Evolutionary conservation across 2,888 invertebrate species (phyloP).

Genomic region (Apocheima hispidaria): DNA sequence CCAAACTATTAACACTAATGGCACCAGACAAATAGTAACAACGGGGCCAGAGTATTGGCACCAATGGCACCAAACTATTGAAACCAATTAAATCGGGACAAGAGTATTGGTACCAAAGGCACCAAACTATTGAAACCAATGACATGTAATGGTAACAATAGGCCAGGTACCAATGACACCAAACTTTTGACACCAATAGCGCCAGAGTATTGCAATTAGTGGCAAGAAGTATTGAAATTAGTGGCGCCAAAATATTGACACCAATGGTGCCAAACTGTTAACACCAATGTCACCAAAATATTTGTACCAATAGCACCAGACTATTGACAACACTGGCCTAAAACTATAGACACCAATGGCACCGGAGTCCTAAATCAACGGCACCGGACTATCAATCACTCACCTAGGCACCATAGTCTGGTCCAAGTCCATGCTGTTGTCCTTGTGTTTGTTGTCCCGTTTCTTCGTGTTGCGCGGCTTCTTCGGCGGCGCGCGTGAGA

Average conservation of each 20-base stretch:
- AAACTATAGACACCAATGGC: neutral
- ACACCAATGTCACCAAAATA: neutral
- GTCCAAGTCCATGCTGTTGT: constrained; percentile 56
- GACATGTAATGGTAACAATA: no score
- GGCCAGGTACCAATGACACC: neutral
- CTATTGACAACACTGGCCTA: neutral
- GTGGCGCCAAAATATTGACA: neutral
- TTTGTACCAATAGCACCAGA: neutral
- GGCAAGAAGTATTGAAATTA: no score
- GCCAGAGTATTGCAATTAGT: no score
- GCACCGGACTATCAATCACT: constrained; percentile 21
- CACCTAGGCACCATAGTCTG: constrained; percentile 78
- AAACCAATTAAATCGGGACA: neutral
- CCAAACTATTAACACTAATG: no score
- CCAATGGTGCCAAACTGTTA: neutral
- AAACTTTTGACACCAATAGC: neutral
- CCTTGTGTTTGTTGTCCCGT: constrained; percentile 66
- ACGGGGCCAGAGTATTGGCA: neutral
- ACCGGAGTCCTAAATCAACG: neutral
- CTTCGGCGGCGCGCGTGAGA: constrained; percentile 92
- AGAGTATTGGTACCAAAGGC: neutral
- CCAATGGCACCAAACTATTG: neutral
- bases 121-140: neutral
- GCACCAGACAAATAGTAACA: neutral
- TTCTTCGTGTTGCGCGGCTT: constrained; percentile 88